Percentiles rank a stretch among this genome's conserved stretches.
phyloP scores from a whole-genome alignment of 2,797 vertebrate genomes.

The Balearica regulorum region DNA sequence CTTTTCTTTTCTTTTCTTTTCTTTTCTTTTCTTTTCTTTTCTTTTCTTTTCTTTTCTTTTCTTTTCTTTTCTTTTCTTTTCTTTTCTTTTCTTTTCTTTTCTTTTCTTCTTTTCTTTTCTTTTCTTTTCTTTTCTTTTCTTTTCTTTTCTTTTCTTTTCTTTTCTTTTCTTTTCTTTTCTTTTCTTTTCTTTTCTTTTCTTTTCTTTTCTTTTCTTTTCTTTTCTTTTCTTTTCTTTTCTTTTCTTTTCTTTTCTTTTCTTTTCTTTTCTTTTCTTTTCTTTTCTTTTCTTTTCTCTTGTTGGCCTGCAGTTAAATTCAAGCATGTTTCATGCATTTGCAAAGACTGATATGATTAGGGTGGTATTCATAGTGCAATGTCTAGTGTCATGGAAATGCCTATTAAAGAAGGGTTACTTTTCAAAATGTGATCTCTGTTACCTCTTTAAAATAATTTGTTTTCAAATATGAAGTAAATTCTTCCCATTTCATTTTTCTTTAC shows the following conservation, averaged over 20 bases:
- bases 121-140: background rate
- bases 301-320: background rate
- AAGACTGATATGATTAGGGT: background rate
- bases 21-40: background rate
- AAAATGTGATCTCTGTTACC: background rate
- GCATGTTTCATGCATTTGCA: background rate
- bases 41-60: background rate
- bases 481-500: background rate
- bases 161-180: background rate
- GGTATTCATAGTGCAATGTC: background rate
- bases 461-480: background rate
- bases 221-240: too few species aligned
- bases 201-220: background rate
- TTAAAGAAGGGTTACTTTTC: background rate
- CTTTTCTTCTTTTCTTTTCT: too few species aligned
- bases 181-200: background rate
- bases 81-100: background rate
- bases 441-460: background rate
- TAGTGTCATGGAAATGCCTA: background rate
- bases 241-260: background rate
- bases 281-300: background rate
- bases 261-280: background rate
- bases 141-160: background rate
- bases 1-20: background rate
- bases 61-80: background rate